These are phyloP conservation scores for Spatula clypeata DNA, from an alignment of 2,797 vertebrate species.

Conservation along the genomic window DNA sequence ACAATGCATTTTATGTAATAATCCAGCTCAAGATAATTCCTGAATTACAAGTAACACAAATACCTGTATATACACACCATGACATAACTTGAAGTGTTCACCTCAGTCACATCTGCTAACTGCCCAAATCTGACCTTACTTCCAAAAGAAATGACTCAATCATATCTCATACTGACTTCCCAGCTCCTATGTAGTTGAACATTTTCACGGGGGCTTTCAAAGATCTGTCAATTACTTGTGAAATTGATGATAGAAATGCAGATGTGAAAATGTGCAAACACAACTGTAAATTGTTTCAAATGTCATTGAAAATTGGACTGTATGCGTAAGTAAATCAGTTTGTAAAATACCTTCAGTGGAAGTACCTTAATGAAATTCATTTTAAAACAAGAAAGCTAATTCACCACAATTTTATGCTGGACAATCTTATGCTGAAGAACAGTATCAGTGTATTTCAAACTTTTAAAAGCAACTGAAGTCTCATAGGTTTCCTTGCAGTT, in stretches of 20 bases:
- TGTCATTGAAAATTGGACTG: neutral
- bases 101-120: neutral
- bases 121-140: neutral
- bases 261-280: neutral
- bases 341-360: conserved; percentile 61
- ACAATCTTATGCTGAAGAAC: conserved; percentile 56
- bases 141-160: neutral
- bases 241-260: neutral
- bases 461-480: conserved; percentile 43
- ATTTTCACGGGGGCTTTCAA: neutral
- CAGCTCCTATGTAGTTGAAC: neutral
- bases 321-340: neutral
- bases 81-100: neutral
- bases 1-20: conserved; percentile 3
- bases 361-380: conserved; percentile 25
- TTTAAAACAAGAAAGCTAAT: conserved; percentile 56
- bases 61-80: neutral
- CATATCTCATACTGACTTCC: neutral
- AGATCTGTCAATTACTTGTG: neutral
- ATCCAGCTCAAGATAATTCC: neutral
- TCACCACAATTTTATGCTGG: conserved; percentile 66
- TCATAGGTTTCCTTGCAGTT: conserved; percentile 40
- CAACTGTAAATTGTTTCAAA: neutral
- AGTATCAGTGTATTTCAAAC: neutral
- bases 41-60: neutral